phyloP scores from a whole-genome alignment of 2,113 vertebrate genomes.

The Rutilus rutilus region DNA sequence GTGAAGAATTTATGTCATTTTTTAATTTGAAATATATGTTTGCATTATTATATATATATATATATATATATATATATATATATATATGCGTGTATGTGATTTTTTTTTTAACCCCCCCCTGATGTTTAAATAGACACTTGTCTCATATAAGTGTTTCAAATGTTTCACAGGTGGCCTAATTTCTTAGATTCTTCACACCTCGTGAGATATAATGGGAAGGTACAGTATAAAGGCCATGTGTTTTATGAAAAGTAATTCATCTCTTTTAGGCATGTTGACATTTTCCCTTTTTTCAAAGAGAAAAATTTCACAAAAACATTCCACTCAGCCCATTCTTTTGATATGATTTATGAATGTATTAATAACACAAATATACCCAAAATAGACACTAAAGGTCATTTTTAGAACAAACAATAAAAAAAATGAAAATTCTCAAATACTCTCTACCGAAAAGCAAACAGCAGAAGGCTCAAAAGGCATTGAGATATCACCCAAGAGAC shows the following conservation, averaged over 20 bases:
- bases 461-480: neutral
- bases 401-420: neutral
- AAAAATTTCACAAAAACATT: neutral
- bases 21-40: neutral
- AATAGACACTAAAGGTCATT: neutral
- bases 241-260: neutral
- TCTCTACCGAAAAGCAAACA: neutral
- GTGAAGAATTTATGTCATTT: neutral
- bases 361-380: constrained; percentile 9
- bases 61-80: too few species aligned
- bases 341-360: constrained; percentile 13
- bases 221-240: neutral
- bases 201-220: neutral
- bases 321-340: neutral
- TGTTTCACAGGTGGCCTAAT: constrained; percentile 5
- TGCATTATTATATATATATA: neutral
- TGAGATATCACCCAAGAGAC: neutral
- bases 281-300: neutral
- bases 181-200: neutral
- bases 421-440: neutral
- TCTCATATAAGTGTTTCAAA: constrained; percentile 1
- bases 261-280: neutral
- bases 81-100: too few species aligned
- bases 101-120: neutral
- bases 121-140: neutral